phyloP scores from a whole-genome alignment of 1,140 invertebrate genomes.

The Brachionus angularis region DNA sequence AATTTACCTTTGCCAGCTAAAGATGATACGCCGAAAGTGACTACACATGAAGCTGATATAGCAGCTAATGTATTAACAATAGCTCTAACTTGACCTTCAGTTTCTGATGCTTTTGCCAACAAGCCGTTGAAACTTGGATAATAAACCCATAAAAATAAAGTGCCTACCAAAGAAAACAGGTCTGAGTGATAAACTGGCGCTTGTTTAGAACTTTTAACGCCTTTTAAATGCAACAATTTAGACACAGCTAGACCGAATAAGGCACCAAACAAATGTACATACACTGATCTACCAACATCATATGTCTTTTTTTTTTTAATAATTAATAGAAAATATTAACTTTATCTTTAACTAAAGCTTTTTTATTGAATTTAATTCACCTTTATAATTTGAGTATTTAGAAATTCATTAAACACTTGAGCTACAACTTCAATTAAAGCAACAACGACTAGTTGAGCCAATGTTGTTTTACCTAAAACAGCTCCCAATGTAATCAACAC shows the following conservation, averaged over 20 bases:
- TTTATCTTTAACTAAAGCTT: too few species aligned
- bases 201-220: constrained; percentile 62
- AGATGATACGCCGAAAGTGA: constrained; percentile 58
- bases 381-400: constrained; percentile 62
- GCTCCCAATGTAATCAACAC: constrained; percentile 88
- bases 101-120: constrained; percentile 61
- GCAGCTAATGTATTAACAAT: constrained; percentile 88
- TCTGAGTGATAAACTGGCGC: constrained; percentile 76
- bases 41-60: constrained; percentile 62
- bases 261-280: constrained; percentile 87
- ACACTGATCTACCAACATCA: constrained; percentile 77
- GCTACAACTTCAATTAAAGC: constrained; percentile 72
- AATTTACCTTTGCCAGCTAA: constrained; percentile 62
- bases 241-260: constrained; percentile 87
- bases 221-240: constrained; percentile 60
- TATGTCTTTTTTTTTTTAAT: constrained; percentile 67
- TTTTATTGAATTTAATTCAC: too few species aligned
- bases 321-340: too few species aligned
- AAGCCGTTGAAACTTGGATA: constrained; percentile 38
- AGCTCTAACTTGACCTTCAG: constrained; percentile 71
- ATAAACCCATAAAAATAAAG: constrained; percentile 36
- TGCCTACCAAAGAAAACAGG: constrained; percentile 84
- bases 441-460: constrained; percentile 76
- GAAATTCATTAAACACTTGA: constrained; percentile 70
- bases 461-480: constrained; percentile 76